Conservation (phyloP, 2,888 invertebrate genomes). For the Carabus problematicus region DNA sequence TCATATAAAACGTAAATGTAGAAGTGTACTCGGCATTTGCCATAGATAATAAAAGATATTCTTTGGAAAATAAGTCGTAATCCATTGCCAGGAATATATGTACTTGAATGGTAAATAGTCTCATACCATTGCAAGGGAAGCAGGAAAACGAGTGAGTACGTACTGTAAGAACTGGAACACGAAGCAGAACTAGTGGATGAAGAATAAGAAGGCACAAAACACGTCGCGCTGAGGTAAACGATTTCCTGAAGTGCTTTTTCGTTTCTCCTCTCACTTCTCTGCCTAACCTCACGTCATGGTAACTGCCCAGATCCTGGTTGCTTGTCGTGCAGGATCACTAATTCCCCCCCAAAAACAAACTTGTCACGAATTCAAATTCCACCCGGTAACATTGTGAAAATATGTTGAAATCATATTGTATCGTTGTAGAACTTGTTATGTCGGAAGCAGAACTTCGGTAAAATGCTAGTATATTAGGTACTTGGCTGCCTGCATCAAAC, state of each 20-base stretch:
- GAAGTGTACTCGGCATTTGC: too few species aligned
- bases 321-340: too few species aligned
- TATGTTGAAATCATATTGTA: constrained; percentile 2
- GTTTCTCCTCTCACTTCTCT: neutral
- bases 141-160: neutral
- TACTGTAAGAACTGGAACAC: neutral
- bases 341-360: constrained; percentile 3
- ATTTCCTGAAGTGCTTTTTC: constrained; percentile 26
- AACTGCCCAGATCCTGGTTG: neutral
- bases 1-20: too few species aligned
- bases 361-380: neutral
- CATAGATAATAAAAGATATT: too few species aligned
- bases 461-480: neutral
- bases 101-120: neutral
- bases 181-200: too few species aligned
- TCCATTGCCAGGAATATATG: neutral
- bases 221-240: constrained; percentile 29
- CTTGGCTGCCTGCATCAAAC: too few species aligned
- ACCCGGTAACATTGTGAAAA: neutral
- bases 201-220: constrained; percentile 20
- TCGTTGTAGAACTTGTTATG: too few species aligned
- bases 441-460: neutral
- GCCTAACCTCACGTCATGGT: neutral
- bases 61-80: neutral
- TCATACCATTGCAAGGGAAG: constrained; percentile 2